Evolutionary conservation across 1,140 invertebrate species (phyloP).

Genomic region (Scaptomyza graminum): DNA sequence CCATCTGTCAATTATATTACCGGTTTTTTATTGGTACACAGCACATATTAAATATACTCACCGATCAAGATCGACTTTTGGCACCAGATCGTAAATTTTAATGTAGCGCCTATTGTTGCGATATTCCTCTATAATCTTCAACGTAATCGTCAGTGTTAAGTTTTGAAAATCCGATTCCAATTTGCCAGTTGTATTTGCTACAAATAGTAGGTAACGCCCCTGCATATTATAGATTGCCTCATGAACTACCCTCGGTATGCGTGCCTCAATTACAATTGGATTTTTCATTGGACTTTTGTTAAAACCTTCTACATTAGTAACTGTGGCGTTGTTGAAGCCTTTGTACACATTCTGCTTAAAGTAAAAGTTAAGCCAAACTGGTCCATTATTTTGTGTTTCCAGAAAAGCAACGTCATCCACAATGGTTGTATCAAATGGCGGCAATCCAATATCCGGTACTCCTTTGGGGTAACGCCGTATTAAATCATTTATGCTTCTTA

Average conservation of each 20-base stretch:
- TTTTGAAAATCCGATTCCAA: conserved; percentile 55
- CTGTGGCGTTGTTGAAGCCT: conserved; percentile 51
- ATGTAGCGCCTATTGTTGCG: conserved; percentile 53
- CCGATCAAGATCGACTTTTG: conserved; percentile 51
- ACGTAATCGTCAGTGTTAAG: conserved; percentile 31
- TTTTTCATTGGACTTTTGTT: conserved; percentile 33
- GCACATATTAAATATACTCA: conserved; percentile 37
- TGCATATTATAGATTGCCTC: conserved; percentile 36
- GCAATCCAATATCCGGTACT: conserved; percentile 57
- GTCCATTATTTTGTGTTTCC: conserved; percentile 7
- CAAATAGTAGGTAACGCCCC: conserved; percentile 31
- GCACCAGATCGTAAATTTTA: conserved; percentile 48
- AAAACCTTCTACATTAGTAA: conserved; percentile 56
- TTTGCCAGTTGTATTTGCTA: conserved; percentile 46
- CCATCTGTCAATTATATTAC: conserved; percentile 34
- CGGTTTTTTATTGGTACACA: too few relatives aligned
- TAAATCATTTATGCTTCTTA: conserved; percentile 48
- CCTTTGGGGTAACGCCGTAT: conserved; percentile 54
- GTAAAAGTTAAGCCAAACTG: conserved; percentile 54
- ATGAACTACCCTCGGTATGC: conserved; percentile 28
- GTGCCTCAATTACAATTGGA: conserved; percentile 14
- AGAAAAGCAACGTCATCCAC: conserved; percentile 18
- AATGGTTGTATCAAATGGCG: conserved; percentile 23
- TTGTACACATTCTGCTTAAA: conserved; percentile 25
- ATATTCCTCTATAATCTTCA: conserved; percentile 57